Conservation (phyloP, 2,888 invertebrate species). For the Dicyrtoma fusca region DNA sequence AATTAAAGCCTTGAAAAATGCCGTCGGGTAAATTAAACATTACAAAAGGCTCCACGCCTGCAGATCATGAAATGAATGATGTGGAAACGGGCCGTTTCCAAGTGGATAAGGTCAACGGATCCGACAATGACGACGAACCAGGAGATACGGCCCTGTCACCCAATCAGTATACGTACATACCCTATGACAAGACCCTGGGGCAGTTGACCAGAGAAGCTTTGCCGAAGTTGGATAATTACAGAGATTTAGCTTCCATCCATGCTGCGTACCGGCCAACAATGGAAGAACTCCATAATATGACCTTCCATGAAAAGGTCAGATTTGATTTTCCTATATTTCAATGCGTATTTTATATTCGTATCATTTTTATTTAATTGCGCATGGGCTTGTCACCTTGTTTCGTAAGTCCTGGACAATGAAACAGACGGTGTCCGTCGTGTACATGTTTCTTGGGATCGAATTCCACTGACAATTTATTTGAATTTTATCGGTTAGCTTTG, state of each 20-base stretch:
- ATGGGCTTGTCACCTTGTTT: too few species aligned
- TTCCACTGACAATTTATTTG: too few species aligned
- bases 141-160: constrained; percentile 34
- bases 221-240: constrained; percentile 62
- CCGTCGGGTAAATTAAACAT: constrained; percentile 38
- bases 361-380: too few species aligned
- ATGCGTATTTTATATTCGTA: too few species aligned
- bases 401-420: too few species aligned
- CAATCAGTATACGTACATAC: constrained; percentile 53
- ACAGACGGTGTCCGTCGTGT: too few species aligned
- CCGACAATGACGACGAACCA: constrained; percentile 40
- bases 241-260: constrained; percentile 59
- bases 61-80: constrained; percentile 28
- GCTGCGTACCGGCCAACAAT: constrained; percentile 58
- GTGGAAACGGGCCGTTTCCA: constrained; percentile 31
- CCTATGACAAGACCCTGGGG: constrained; percentile 62
- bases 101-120: constrained; percentile 30
- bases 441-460: too few species aligned
- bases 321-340: not conserved
- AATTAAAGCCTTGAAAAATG: constrained; percentile 15
- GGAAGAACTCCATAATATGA: constrained; percentile 62
- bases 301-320: constrained; percentile 56
- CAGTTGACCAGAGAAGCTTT: constrained; percentile 67
- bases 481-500: too few species aligned
- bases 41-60: constrained; percentile 3